A percentile compares a stretch with the other conserved stretches of the same genome.
Evolutionary conservation across 2,797 vertebrate species (phyloP).

Genomic region (Gymnopithys bicolor): DNA sequence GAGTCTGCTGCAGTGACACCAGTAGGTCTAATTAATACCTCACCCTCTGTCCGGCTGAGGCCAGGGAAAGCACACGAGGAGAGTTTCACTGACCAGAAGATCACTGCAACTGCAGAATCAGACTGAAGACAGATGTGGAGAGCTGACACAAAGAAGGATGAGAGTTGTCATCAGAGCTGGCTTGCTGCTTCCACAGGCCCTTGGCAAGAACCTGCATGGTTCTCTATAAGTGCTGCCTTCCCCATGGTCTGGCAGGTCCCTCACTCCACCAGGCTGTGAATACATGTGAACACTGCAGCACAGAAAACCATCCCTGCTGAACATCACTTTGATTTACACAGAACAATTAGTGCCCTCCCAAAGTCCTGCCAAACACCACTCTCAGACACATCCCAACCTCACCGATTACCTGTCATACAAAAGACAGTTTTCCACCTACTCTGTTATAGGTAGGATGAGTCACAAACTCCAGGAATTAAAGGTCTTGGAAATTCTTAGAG

Average conservation of each 20-base stretch:
- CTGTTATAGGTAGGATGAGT: neutral
- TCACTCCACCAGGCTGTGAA: accelerated
- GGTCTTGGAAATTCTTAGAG: neutral
- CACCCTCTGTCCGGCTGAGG: neutral
- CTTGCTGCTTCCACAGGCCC: neutral
- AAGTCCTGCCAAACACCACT: neutral
- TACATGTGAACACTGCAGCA: neutral
- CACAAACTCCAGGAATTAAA: neutral
- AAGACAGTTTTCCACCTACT: neutral
- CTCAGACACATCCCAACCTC: neutral
- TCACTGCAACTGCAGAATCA: neutral
- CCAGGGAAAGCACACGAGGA: neutral
- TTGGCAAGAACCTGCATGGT: accelerated
- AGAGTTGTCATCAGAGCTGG: neutral
- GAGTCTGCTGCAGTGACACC: neutral
- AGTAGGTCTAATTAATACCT: neutral
- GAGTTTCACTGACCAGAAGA: neutral
- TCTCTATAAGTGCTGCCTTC: neutral
- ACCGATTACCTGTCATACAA: accelerated
- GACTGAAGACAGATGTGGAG: neutral
- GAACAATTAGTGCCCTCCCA: neutral
- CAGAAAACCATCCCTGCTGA: neutral
- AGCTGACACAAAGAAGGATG: neutral
- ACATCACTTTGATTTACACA: neutral
- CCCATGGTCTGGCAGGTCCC: neutral